Conservation (phyloP, 2,797 vertebrate species). For the Iguana delicatissima region DNA sequence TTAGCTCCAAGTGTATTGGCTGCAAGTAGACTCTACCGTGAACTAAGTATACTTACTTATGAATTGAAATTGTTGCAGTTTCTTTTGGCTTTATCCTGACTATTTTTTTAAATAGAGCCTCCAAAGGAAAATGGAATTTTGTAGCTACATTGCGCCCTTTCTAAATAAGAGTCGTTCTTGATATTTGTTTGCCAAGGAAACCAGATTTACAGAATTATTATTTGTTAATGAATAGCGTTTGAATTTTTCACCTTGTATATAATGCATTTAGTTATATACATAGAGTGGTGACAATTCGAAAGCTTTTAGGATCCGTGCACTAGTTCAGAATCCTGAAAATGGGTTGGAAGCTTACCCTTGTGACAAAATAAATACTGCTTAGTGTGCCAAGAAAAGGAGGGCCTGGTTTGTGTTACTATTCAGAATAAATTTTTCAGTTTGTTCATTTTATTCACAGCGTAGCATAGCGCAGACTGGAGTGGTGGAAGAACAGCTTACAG, state of each 20-base stretch:
- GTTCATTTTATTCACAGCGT: not conserved
- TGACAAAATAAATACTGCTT: not conserved
- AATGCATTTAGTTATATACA: not conserved
- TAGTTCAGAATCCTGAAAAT: slow-evolving; percentile 1
- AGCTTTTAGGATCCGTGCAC: not conserved
- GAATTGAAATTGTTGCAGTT: not conserved
- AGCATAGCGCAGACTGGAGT: not conserved
- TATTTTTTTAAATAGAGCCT: not conserved
- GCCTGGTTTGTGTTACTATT: not conserved
- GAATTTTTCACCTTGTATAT: not conserved
- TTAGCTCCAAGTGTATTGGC: slow-evolving; percentile 53
- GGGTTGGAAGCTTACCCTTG: slow-evolving; percentile 42
- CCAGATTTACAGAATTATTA: slow-evolving; percentile 34
- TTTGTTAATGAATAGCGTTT: not conserved
- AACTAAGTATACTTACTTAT: slow-evolving; percentile 5
- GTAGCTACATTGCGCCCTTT: not conserved
- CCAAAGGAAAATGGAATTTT: slow-evolving; percentile 39
- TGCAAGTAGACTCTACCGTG: slow-evolving; percentile 30
- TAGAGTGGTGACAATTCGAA: not conserved
- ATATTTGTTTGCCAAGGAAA: slow-evolving; percentile 19
- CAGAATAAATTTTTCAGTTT: not conserved
- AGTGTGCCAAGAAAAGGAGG: not conserved
- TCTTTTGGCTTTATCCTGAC: slow-evolving; percentile 18
- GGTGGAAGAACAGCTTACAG: slow-evolving; percentile 40
- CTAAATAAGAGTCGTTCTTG: slow-evolving; percentile 13